Evolutionary conservation across 2,888 invertebrate species (phyloP).

Genomic region (Ectemnius lituratus): DNA sequence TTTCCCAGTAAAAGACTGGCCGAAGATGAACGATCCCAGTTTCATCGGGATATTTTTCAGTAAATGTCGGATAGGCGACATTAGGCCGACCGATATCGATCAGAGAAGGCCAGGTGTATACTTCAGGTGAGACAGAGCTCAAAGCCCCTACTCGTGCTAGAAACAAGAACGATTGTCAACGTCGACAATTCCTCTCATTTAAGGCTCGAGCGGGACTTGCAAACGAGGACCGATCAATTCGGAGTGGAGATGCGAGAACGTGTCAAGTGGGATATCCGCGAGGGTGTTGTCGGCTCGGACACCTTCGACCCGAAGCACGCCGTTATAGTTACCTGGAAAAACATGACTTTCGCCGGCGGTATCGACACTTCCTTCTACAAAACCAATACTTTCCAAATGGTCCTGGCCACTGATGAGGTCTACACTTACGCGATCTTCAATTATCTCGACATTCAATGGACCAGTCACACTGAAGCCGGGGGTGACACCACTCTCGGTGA

Average conservation of each 20-base stretch:
- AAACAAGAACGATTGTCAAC: neutral
- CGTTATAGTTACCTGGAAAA: conserved; percentile 96
- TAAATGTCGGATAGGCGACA: conserved; percentile 89
- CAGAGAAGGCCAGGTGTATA: conserved; percentile 89
- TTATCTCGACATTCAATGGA: conserved; percentile 94
- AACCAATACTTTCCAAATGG: conserved; percentile 98
- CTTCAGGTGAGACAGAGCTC: conserved; percentile 80
- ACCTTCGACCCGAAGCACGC: conserved; percentile 95
- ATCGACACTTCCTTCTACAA: conserved; percentile 88
- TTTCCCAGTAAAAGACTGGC: conserved; percentile 93
- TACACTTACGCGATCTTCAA: conserved; percentile 97
- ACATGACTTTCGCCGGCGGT: conserved; percentile 95
- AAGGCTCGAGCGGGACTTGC: conserved; percentile 85
- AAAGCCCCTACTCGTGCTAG: too few relatives aligned
- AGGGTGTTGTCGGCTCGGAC: conserved; percentile 94
- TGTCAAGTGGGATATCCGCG: conserved; percentile 91
- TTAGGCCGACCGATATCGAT: conserved; percentile 86
- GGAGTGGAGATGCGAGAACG: conserved; percentile 93
- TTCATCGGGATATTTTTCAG: conserved; percentile 97
- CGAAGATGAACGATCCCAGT: conserved; percentile 90
- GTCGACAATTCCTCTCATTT: neutral
- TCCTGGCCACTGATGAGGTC: conserved; percentile 95
- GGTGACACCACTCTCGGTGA: conserved; percentile 92
- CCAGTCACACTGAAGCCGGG: conserved; percentile 93
- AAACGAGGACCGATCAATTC: conserved; percentile 87